Base-by-base conservation (phyloP, 23 tunicate genomes). In the Oikopleura albicans region DNA sequence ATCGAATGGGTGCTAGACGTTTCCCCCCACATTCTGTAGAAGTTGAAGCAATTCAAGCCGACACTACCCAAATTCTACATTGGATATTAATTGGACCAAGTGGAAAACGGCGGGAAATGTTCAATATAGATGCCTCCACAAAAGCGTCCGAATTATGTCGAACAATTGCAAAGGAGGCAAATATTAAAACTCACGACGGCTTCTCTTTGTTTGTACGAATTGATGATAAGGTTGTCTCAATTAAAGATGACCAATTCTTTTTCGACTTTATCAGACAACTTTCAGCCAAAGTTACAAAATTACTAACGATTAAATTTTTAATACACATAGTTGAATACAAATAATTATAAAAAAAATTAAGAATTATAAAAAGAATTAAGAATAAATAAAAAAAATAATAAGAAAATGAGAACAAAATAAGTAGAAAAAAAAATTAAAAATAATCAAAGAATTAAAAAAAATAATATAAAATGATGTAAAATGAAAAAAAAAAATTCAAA, bases 1-100 rank as follows among this genome's bases (percentile, higher is more conserved):
- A 49, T 39, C 86, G 87, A n/a, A 90, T 89, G 85, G 98, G 98
- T 39, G 88, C 88, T 39, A 63, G 98, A 16, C 90, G 88, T 40
- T 89, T 89, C 66, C 94, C 98, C 49, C 98, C 98, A 33, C 98
- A 93, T 75, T 83, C 90, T 35, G 94, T 90, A 29, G 98, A 93
- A 85, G 98, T 93, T 34, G 98, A 93, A 84, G 98, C 98, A 29
- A 93, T 93, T 84, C 94, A 90, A 40, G 88, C 90, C 39, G 88
- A 89, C 39, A 93, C 98, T 39, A 93, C 98, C 0, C 98, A 93
- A 85, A 93, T 93, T 56, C 90, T 89, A 83, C 98, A 93, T 49
- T 49, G 8, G 16, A 49, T 49, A 8, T 22, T 8, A 8, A 8
- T 49, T 49, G 59, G 59, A 8, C 59, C 59, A 49, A 8, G 16